phyloP scores from a whole-genome alignment of 2,888 invertebrate species.

The Rutpela maculata region DNA sequence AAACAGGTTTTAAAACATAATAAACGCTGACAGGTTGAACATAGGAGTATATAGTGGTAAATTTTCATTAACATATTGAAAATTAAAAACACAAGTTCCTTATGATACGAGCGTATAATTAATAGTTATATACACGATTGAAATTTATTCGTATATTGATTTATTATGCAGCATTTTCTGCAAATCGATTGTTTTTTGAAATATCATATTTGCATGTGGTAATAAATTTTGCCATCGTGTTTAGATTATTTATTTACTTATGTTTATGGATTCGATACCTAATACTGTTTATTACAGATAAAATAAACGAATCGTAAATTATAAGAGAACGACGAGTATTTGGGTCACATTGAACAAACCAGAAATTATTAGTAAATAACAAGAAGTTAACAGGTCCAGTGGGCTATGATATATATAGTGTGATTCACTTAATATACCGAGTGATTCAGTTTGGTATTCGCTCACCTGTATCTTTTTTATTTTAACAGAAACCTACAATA shows the following conservation, averaged over 20 bases:
- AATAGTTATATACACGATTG: conserved; percentile 12
- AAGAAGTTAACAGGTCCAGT: background rate
- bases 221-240: conserved; percentile 36
- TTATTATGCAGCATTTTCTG: conserved; percentile 22
- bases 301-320: conserved; percentile 22
- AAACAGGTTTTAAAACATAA: no score
- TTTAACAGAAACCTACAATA: no score
- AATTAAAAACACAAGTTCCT: background rate
- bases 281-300: background rate
- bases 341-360: conserved; percentile 5
- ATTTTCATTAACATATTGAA: background rate
- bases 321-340: background rate
- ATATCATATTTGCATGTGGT: conserved; percentile 27
- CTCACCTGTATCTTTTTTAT: no score
- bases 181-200: conserved; percentile 36
- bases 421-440: no score
- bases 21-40: no score
- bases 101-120: background rate
- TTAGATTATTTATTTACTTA: conserved; percentile 22
- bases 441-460: no score
- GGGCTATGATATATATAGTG: no score
- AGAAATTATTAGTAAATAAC: background rate
- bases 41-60: background rate
- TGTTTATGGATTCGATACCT: background rate
- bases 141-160: conserved; percentile 38